Conservation (phyloP, 2,888 invertebrate genomes). For the Brachycybe producta region DNA sequence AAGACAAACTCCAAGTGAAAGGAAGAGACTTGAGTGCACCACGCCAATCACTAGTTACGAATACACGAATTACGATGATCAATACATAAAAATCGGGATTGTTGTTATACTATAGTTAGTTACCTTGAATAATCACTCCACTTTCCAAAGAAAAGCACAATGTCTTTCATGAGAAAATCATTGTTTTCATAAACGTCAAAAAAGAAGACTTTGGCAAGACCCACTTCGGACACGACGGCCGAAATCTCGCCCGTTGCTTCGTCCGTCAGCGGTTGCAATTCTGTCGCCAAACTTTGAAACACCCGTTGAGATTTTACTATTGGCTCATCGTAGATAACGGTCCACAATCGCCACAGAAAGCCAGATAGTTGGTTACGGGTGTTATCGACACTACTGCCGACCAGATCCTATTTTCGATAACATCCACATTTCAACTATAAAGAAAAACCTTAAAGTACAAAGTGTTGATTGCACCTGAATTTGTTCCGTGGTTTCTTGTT, state of each 20-base stretch:
- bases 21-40: no score
- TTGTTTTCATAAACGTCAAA: constrained; percentile 11
- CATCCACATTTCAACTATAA: no score
- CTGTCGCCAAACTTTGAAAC: not conserved
- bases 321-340: not conserved
- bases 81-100: no score
- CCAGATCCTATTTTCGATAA: no score
- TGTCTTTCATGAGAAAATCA: constrained; percentile 6
- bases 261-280: constrained; percentile 3
- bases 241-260: constrained; percentile 1
- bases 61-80: no score
- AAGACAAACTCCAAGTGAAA: no score
- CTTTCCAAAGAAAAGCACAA: not conserved
- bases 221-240: not conserved
- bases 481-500: not conserved
- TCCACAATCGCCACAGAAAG: constrained; percentile 3
- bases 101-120: no score
- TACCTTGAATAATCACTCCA: no score
- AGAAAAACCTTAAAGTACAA: no score
- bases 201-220: not conserved
- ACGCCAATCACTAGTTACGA: no score
- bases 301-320: not conserved
- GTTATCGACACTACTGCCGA: no score
- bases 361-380: no score
- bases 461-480: constrained; percentile 1